Percentiles rank a stretch among this genome's conserved stretches.
Conservation (phyloP, 2,113 vertebrate species). For the Pleuronectes platessa region DNA sequence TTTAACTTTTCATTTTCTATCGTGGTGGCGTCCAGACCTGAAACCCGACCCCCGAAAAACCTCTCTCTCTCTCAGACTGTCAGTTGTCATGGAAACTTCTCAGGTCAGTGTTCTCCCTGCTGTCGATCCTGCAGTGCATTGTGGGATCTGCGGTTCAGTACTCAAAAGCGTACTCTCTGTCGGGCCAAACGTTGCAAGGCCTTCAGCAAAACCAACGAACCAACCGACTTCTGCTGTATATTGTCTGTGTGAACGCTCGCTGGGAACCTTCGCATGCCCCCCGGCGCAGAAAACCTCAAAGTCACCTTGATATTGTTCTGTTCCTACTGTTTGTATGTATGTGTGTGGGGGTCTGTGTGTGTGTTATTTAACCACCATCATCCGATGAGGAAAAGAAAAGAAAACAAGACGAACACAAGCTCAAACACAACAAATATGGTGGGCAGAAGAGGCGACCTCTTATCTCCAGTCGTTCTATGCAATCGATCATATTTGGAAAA, state of each 20-base stretch:
- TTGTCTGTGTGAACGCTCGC: conserved; percentile 76
- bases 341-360: conserved; percentile 73
- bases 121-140: conserved; percentile 79
- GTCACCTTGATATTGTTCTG: conserved; percentile 81
- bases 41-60: conserved; percentile 18
- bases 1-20: conserved; percentile 67
- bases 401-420: conserved; percentile 57
- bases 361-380: conserved; percentile 72
- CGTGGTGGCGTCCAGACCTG: conserved; percentile 47
- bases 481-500: conserved; percentile 89
- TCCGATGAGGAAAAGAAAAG: conserved; percentile 56
- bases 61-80: conserved; percentile 62
- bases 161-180: conserved; percentile 48
- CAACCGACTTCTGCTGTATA: conserved; percentile 76
- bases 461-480: conserved; percentile 97
- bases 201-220: conserved; percentile 63
- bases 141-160: conserved; percentile 71
- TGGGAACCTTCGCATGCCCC: conserved; percentile 82
- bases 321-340: conserved; percentile 77
- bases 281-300: conserved; percentile 71
- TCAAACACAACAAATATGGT: conserved; percentile 69
- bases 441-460: conserved; percentile 71
- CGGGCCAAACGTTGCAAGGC: conserved; percentile 61
- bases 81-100: conserved; percentile 80
- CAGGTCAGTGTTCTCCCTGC: conserved; percentile 81